These are phyloP conservation scores for Metacarcinus magister DNA, from an alignment of 2,888 invertebrate species.

Conservation along the genomic window DNA sequence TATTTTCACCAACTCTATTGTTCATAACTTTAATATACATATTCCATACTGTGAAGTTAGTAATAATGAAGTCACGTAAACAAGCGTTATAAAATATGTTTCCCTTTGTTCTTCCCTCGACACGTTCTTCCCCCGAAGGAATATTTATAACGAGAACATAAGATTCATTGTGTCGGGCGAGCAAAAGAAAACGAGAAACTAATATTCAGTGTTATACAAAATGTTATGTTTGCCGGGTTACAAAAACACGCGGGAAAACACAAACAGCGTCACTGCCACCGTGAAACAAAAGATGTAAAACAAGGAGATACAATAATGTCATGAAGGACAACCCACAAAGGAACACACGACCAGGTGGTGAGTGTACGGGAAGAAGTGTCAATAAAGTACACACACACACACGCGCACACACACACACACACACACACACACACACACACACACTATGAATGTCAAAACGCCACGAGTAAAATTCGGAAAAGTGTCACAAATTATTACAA, in stretches of 20 bases:
- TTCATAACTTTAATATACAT: not conserved
- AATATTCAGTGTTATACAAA: not conserved
- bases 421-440: slow-evolving; percentile 16
- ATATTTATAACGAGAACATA: not conserved
- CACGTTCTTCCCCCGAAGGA: not conserved
- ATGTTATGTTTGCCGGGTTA: too few relatives aligned
- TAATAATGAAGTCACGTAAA: not conserved
- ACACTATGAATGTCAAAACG: not conserved
- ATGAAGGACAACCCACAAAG: not conserved
- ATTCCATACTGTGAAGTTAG: not conserved
- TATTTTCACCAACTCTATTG: not conserved
- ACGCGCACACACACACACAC: not conserved
- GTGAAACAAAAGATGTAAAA: not conserved
- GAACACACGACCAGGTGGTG: not conserved
- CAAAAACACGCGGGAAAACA: not conserved
- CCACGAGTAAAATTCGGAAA: not conserved
- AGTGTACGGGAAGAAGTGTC: too few relatives aligned
- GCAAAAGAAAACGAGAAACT: not conserved
- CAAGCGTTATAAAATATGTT: not conserved
- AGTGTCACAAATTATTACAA: not conserved
- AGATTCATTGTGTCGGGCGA: not conserved
- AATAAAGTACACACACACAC: not conserved
- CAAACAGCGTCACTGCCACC: not conserved
- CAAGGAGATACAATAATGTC: not conserved
- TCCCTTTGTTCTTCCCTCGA: not conserved